A percentile compares a stretch with the other conserved stretches of the same genome.
phyloP scores from a whole-genome alignment of 2,797 vertebrate species.

The Hirundo rustica region DNA sequence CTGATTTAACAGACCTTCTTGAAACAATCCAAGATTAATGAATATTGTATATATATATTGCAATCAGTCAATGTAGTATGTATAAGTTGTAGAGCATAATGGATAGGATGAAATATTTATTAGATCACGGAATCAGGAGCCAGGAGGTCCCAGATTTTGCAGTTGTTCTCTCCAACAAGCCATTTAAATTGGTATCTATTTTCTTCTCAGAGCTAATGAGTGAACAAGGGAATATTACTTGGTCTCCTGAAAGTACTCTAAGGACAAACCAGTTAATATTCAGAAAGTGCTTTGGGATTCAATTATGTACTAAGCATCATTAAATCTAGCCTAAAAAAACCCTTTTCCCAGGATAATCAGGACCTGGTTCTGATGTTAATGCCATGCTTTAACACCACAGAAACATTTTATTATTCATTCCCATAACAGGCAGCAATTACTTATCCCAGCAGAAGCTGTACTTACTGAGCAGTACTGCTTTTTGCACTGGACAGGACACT shows the following conservation, averaged over 20 bases:
- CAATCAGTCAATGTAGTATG: slow-evolving; percentile 5
- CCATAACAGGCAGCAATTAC: neutral
- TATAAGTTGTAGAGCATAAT: neutral
- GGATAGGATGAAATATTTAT: slow-evolving; percentile 38
- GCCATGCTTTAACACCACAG: slow-evolving; percentile 14
- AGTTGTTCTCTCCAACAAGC: slow-evolving; percentile 33
- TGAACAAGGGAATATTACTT: slow-evolving; percentile 47
- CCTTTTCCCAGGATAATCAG: slow-evolving; percentile 23
- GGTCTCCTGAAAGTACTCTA: slow-evolving; percentile 49
- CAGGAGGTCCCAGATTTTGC: slow-evolving; percentile 22
- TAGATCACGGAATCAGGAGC: neutral
- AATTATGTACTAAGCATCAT: slow-evolving; percentile 52
- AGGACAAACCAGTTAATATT: slow-evolving; percentile 61
- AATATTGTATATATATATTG: neutral
- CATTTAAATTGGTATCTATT: slow-evolving; percentile 24
- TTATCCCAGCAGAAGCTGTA: neutral
- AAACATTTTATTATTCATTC: slow-evolving; percentile 16
- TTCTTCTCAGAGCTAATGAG: slow-evolving; percentile 28
- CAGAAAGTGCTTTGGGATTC: slow-evolving; percentile 57
- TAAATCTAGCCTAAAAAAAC: slow-evolving; percentile 59
- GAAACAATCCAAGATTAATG: slow-evolving; percentile 9
- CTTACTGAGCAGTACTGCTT: slow-evolving; percentile 74
- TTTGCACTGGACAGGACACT: slow-evolving; percentile 61
- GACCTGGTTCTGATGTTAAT: slow-evolving; percentile 39
- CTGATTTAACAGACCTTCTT: slow-evolving; percentile 2